Evolutionary conservation across 2,113 vertebrate species (phyloP).

Genomic region (Hyperoodon ampullatus): DNA sequence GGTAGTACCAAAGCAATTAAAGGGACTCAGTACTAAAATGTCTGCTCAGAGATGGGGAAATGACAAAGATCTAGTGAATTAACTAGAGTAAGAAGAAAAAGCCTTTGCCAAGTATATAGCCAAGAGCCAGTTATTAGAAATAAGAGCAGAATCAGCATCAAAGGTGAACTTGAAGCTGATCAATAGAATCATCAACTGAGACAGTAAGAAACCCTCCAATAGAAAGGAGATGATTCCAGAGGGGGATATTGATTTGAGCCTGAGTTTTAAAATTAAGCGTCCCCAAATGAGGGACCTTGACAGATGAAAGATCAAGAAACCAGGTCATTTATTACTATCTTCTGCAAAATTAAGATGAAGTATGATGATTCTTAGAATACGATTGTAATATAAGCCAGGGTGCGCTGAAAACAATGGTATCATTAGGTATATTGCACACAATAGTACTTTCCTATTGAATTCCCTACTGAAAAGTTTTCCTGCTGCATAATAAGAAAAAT

Average conservation of each 20-base stretch:
- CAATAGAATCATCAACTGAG: neutral
- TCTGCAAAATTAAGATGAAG: constrained; percentile 42
- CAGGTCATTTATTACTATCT: neutral
- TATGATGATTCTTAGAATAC: neutral
- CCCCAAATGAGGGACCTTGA: neutral
- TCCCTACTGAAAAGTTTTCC: constrained; percentile 18
- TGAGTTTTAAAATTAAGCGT: constrained; percentile 49
- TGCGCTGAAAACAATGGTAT: constrained; percentile 9
- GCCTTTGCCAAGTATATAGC: neutral
- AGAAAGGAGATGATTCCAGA: constrained; percentile 5
- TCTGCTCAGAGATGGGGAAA: constrained; percentile 1
- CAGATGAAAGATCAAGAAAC: neutral
- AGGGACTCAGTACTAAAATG: neutral
- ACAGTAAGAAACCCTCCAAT: neutral
- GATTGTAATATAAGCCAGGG: constrained; percentile 14
- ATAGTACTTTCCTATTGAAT: neutral
- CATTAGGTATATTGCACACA: constrained; percentile 34
- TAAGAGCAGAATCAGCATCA: constrained; percentile 11
- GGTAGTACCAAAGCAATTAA: neutral
- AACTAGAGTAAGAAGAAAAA: constrained; percentile 45
- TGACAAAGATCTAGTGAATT: constrained; percentile 20
- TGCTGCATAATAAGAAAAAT: constrained; percentile 26
- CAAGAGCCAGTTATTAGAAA: constrained; percentile 29
- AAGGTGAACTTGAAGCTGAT: constrained; percentile 24
- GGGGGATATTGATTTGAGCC: neutral